Percentiles rank a stretch among this genome's conserved stretches.
phyloP scores from a whole-genome alignment of 2,888 invertebrate genomes.

The Xestia rhomboidea region DNA sequence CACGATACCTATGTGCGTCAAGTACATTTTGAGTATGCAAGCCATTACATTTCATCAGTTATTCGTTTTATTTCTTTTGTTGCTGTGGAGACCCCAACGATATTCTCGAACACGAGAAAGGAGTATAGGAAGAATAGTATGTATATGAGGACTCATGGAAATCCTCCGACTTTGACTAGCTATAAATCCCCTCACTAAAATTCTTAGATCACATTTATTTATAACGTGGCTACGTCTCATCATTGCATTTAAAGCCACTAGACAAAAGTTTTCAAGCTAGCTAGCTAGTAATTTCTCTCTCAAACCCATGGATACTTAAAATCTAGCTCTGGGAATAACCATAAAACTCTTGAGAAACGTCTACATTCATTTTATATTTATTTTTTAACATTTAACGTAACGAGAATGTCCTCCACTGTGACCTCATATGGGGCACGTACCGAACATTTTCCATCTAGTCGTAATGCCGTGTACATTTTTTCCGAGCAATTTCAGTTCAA shows the following conservation, averaged over 20 bases:
- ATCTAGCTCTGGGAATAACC: not conserved
- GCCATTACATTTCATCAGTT: not conserved
- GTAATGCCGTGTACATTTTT: slow-evolving; percentile 54
- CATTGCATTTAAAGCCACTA: no score
- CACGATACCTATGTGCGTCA: not conserved
- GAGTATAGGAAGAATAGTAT: not conserved
- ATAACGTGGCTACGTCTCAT: no score
- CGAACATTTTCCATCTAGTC: slow-evolving; percentile 23
- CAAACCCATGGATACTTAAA: not conserved
- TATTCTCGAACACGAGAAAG: not conserved
- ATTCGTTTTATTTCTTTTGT: not conserved
- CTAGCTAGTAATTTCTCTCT: not conserved
- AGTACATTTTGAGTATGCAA: not conserved
- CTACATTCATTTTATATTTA: not conserved
- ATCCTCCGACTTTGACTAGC: no score
- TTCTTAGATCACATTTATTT: no score
- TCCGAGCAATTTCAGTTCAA: slow-evolving; percentile 58
- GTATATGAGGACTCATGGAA: no score
- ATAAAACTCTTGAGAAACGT: not conserved
- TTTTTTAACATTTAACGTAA: slow-evolving; percentile 9
- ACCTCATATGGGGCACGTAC: slow-evolving; percentile 28
- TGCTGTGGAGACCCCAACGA: not conserved
- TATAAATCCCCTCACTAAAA: no score
- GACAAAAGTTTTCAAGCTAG: not conserved
- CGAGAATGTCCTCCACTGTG: not conserved